Evolutionary conservation across 2,888 invertebrate genomes (phyloP).

Genomic region (Pharmacophagus antenor): DNA sequence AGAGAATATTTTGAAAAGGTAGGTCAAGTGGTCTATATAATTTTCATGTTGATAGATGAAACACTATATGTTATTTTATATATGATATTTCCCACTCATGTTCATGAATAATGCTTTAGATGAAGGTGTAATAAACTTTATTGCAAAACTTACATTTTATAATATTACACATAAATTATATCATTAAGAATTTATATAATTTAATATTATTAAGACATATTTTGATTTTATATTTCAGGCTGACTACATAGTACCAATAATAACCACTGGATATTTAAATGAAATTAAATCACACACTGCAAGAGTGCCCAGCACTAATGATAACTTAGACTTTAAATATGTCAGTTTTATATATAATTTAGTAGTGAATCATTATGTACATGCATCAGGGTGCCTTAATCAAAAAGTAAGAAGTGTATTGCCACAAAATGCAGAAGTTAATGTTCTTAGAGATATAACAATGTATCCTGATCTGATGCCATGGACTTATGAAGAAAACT

Average conservation of each 20-base stretch:
- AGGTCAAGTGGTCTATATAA: too few species aligned
- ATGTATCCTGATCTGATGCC: slow-evolving; percentile 74
- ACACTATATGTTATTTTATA: too few species aligned
- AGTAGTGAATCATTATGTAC: slow-evolving; percentile 69
- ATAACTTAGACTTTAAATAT: slow-evolving; percentile 74
- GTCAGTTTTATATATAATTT: slow-evolving; percentile 73
- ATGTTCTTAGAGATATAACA: slow-evolving; percentile 55
- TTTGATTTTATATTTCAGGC: slow-evolving; percentile 66
- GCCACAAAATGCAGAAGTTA: slow-evolving; percentile 57
- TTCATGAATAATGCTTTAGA: too few species aligned
- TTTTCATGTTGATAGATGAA: too few species aligned
- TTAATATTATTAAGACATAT: too few species aligned
- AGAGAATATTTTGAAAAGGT: slow-evolving; percentile 81
- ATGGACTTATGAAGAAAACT: slow-evolving; percentile 70
- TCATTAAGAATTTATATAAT: too few species aligned
- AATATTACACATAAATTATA: not conserved
- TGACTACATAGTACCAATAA: slow-evolving; percentile 77
- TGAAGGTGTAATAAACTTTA: too few species aligned
- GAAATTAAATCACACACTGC: slow-evolving; percentile 62
- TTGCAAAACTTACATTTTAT: too few species aligned
- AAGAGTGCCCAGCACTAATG: slow-evolving; percentile 58
- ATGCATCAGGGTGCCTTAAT: slow-evolving; percentile 71
- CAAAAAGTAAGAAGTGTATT: slow-evolving; percentile 73
- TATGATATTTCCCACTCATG: too few species aligned
- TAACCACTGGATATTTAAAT: slow-evolving; percentile 74